A percentile compares a stretch with the other conserved stretches of the same genome.
These are phyloP conservation scores for Squalus acanthias DNA, from an alignment of 2,797 vertebrate species.

Conservation along the genomic window DNA sequence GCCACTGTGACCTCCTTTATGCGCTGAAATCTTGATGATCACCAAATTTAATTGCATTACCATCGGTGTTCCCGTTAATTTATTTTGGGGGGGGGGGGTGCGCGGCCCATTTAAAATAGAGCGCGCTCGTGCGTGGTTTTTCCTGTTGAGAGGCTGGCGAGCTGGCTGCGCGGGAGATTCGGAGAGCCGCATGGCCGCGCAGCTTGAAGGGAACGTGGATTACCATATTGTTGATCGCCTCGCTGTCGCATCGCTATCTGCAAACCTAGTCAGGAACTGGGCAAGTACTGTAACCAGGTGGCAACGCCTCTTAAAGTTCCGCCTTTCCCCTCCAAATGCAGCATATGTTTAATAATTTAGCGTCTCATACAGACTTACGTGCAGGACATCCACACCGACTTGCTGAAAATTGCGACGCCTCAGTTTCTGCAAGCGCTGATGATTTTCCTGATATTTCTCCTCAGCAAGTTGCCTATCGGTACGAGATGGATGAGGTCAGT, in stretches of 20 bases:
- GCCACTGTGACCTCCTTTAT: neutral
- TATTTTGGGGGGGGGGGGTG: too few species aligned
- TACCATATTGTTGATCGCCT: neutral
- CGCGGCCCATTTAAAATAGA: too few species aligned
- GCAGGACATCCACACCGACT: conserved; percentile 52
- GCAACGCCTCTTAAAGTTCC: too few species aligned
- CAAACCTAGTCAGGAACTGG: neutral
- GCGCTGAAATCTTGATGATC: neutral
- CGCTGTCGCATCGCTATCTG: neutral
- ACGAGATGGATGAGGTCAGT: neutral
- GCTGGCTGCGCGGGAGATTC: too few species aligned
- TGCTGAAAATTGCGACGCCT: conserved; percentile 59
- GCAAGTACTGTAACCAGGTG: neutral
- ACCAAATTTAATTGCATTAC: neutral
- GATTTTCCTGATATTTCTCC: conserved; percentile 72
- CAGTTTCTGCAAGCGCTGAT: conserved; percentile 59
- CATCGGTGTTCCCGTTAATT: too few species aligned
- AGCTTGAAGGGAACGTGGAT: too few species aligned
- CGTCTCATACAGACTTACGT: conserved; percentile 50
- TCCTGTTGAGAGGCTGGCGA: too few species aligned
- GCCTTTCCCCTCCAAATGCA: too few species aligned
- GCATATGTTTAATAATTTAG: neutral
- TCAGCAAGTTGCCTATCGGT: conserved; percentile 63
- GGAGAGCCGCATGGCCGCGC: too few species aligned
- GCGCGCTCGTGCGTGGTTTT: too few species aligned